Percentiles rank a stretch among this genome's conserved stretches.
phyloP scores from a whole-genome alignment of 1,140 invertebrate genomes.

The Zaprionus camerounensis region DNA sequence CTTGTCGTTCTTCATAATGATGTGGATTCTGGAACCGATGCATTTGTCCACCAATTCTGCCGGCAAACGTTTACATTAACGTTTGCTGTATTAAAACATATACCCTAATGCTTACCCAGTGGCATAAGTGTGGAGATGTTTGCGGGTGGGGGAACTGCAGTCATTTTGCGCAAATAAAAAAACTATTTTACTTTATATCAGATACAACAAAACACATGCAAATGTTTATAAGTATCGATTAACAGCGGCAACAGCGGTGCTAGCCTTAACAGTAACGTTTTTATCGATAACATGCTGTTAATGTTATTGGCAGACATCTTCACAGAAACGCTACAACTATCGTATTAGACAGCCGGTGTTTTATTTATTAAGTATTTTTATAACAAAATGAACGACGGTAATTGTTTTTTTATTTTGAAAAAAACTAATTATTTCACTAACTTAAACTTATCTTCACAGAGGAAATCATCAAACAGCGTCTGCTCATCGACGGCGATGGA shows the following conservation, averaged over 20 bases:
- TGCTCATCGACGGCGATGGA: constrained; percentile 97
- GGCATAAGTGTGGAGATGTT: constrained; percentile 91
- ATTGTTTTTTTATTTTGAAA: constrained; percentile 17
- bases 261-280: background rate
- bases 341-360: constrained; percentile 30
- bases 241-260: background rate
- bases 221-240: constrained; percentile 12
- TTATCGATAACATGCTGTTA: constrained; percentile 13
- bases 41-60: constrained; percentile 99
- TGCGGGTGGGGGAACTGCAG: constrained; percentile 82
- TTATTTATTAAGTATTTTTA: constrained; percentile 18
- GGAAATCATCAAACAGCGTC: constrained; percentile 94
- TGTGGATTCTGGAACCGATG: constrained; percentile 99
- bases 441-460: constrained; percentile 85
- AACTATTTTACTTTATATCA: constrained; percentile 4
- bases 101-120: constrained; percentile 85
- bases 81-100: constrained; percentile 4
- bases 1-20: constrained; percentile 99
- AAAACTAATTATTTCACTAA: background rate
- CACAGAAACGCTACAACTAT: background rate
- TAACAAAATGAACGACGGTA: constrained; percentile 69
- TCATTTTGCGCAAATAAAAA: constrained; percentile 54
- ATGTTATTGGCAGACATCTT: background rate
- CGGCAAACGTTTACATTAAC: constrained; percentile 12
- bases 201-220: constrained; percentile 34